Base-by-base conservation (phyloP, 2,888 invertebrate species). In the Leptinotarsa tumamoca region DNA sequence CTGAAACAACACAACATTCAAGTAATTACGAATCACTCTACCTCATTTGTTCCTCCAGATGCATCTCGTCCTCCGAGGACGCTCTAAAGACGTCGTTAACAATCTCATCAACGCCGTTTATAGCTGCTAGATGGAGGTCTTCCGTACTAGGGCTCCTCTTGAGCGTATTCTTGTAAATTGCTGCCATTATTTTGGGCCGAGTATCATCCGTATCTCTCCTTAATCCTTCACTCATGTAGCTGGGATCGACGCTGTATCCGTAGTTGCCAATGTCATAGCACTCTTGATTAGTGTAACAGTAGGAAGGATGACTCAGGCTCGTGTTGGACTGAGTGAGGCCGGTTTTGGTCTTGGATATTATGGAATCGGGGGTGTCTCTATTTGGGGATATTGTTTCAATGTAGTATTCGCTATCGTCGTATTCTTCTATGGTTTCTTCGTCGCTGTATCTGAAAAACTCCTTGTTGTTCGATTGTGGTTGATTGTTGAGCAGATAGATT, bases 281-380 rank as follows among this genome's bases (percentile, higher is more conserved):
- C 82, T 92, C 90, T 87, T 96, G 96, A 86, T 94, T 95, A 73
- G 95, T 94, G 85, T 96, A 96, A 67, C 93, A 92, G 86, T 96
- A 94, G 77, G 93, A 94, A 17, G 93, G 93, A 73, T 93, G 92
- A 5, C 95, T 94, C 3, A 96, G 90, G 0, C 96, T 96, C 0
- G 95, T 95, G 68, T 84, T 79, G 73, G 75, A 80, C 67, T 78
- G 80, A 7, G 88, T 67, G 17, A 81, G 70, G 17, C 81, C 81
- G 3, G 81, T 81, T 75, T 71, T 78, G 4, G 67, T 87, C 83
- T 89, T 90, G 51, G 89, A 87, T 79, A 88, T 88, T 14, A 89
- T 88, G 72, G 89, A 88, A 78, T 89, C 89, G 61, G 89, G 83
- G 67, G 84, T 83, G 76, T 81, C 83, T 69, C 80, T 81, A 43